These are phyloP conservation scores for Trissolcus japonicus DNA, from an alignment of 2,888 invertebrate genomes.

Conservation along the genomic window DNA sequence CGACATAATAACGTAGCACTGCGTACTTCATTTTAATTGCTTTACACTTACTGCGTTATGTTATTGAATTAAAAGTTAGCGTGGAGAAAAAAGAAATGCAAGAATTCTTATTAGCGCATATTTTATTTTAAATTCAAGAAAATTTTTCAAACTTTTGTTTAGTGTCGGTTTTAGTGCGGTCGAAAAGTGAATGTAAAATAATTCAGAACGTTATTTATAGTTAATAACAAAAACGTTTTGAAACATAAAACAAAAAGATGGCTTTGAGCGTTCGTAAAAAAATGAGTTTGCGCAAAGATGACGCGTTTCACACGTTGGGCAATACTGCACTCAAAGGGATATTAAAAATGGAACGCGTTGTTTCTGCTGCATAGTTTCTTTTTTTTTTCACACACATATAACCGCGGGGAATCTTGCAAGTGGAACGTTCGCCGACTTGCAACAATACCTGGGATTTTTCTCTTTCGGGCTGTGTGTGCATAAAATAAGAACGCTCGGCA, in stretches of 20 bases:
- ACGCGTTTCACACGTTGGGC: constrained; percentile 11
- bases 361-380: constrained; percentile 21
- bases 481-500: constrained; percentile 28
- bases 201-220: constrained; percentile 2
- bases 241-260: not conserved
- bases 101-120: not conserved
- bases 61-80: constrained; percentile 3
- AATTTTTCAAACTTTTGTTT: not conserved
- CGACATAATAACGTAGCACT: constrained; percentile 18
- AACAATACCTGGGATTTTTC: constrained; percentile 21
- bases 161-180: not conserved
- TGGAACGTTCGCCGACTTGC: constrained; percentile 36
- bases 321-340: constrained; percentile 22
- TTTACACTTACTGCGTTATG: constrained; percentile 19
- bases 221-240: constrained; percentile 7
- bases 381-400: constrained; percentile 20
- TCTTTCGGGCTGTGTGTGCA: constrained; percentile 11
- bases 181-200: not conserved
- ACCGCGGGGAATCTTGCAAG: constrained; percentile 30
- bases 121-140: not conserved
- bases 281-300: constrained; percentile 12
- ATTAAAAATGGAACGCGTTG: constrained; percentile 43
- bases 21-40: constrained; percentile 32
- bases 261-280: constrained; percentile 4
- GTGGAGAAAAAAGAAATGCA: not conserved